phyloP scores from a whole-genome alignment of 2,113 vertebrate genomes.

The Aepyceros melampus region DNA sequence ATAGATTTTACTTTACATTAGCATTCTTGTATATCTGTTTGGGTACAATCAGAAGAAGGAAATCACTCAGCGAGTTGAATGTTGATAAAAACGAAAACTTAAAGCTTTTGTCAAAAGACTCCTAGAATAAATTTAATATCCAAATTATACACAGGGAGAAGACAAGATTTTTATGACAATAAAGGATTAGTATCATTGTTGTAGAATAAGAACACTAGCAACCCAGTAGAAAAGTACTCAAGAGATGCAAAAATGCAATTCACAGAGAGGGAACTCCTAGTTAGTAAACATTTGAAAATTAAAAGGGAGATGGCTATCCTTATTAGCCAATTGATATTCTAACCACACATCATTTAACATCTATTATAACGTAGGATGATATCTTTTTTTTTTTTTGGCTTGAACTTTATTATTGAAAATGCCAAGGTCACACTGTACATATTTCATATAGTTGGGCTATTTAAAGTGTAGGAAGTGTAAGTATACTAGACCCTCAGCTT shows the following conservation, averaged over 20 bases:
- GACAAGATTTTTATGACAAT: not conserved
- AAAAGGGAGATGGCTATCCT: not conserved
- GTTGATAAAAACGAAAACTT: not conserved
- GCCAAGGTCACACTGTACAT: not conserved
- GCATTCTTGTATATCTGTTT: not conserved
- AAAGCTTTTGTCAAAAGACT: not conserved
- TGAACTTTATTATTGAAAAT: not conserved
- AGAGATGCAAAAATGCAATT: not conserved
- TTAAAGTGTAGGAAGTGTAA: not conserved
- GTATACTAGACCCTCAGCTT: not conserved
- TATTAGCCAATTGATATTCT: not conserved
- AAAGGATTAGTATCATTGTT: not conserved
- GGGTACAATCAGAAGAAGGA: not conserved
- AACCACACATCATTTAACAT: not conserved
- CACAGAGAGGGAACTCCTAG: not conserved
- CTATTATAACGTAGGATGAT: not conserved
- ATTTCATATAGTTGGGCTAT: not conserved
- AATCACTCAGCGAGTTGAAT: not conserved
- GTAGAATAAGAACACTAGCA: not conserved
- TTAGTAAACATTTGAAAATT: not conserved
- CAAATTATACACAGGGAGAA: not conserved
- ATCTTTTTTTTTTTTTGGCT: not conserved
- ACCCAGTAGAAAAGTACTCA: not conserved
- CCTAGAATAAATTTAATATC: not conserved
- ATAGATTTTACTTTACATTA: not conserved